Conservation (phyloP, 1,140 invertebrate genomes). For the Philotrypesis tridentata region DNA sequence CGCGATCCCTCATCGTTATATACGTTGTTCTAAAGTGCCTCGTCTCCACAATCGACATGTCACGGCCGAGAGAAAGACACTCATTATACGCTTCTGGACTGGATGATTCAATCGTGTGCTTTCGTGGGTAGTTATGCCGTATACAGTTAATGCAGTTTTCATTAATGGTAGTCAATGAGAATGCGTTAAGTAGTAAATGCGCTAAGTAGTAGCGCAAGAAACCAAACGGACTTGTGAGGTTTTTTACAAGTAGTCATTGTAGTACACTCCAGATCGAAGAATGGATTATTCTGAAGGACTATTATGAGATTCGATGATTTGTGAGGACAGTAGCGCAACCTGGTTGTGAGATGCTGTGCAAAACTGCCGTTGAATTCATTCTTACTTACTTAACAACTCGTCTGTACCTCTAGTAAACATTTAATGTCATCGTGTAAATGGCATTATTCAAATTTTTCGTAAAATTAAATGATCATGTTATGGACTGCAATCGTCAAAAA, state of each 20-base stretch:
- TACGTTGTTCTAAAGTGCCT: neutral
- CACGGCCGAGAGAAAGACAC: neutral
- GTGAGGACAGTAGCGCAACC: neutral
- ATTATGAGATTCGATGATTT: neutral
- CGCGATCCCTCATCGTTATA: constrained; percentile 2
- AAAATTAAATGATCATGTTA: no score
- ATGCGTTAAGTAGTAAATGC: neutral
- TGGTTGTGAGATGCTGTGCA: neutral
- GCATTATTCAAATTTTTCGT: no score
- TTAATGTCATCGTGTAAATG: no score
- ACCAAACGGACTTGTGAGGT: neutral
- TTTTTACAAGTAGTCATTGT: neutral
- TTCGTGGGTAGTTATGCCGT: neutral
- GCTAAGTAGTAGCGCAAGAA: no score
- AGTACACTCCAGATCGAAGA: neutral
- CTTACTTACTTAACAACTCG: no score
- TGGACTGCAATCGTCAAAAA: neutral
- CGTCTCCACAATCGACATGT: neutral
- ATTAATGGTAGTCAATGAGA: neutral
- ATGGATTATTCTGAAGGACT: neutral
- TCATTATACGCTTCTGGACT: neutral
- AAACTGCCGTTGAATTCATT: neutral
- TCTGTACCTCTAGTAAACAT: no score
- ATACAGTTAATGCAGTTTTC: neutral
- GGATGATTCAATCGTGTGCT: neutral